Evolutionary conservation across 2,113 vertebrate species (phyloP), one percentile per base, ranked within the genome.

Genomic region (Erinaceus europaeus): DNA sequence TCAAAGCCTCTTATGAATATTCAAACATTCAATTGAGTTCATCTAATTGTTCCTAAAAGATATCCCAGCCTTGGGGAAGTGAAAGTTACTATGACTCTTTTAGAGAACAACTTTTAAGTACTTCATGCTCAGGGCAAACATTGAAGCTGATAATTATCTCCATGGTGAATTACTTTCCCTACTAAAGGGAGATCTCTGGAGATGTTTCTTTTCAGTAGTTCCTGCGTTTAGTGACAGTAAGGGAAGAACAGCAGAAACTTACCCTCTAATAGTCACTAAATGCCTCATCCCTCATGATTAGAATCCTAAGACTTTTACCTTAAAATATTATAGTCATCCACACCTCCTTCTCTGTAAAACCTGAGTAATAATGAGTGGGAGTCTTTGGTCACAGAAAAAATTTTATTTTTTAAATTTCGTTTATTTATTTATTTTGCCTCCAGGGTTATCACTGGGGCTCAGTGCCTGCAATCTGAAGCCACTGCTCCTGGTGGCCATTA

Each of bases 131-230:
- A 14, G 46, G 62, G 48, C 38, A 42, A 52, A 77, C 8, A 1
- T 75, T 61, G 80, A 55, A 91, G 13, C n/a, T 76, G 67, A 55
- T 86, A 55, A 76, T 94, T 75, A 65, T 77, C 89, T 90, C 74
- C 32, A 61, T 27, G 34, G 40, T 82, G 65, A 91, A 69, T 86
- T 44, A 52, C 65, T 79, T 90, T 86, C 50, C n/a, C 52, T 62
- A 18, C 3, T 32, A 42, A 87, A 79, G 64, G 20, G 17, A 55
- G 23, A 13, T 5, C 1, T 9, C 25, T 8, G 1, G 68, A 44
- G 72, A 32, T 7, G 25, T 42, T 73, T 9, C 2, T 61, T 77
- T 68, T 44, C 11, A 53, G 14, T 44, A 67, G 9, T 86, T 88
- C 3, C 65, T 88, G 40, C 34, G 29, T 27, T 48, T 62, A 50